A percentile compares a stretch with the other conserved stretches of the same genome.
Conservation (phyloP, 2,113 vertebrate genomes). For the Myrmophylax atrothorax region DNA sequence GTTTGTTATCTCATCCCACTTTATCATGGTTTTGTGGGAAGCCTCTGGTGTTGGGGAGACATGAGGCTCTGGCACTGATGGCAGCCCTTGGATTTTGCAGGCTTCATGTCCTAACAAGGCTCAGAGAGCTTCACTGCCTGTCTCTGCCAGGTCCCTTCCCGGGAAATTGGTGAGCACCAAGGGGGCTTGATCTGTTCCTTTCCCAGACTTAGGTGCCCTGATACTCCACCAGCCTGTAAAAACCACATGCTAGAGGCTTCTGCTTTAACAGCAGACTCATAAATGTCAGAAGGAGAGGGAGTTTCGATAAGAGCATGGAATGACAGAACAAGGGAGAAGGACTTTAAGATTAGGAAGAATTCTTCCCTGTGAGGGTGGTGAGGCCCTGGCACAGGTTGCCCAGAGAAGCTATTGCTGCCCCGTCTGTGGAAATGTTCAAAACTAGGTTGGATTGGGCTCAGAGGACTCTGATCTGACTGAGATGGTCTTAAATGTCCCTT, state of each 20-base stretch:
- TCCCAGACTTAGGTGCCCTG: not conserved
- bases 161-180: not conserved
- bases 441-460: not conserved
- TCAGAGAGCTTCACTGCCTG: not conserved
- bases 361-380: rapidly evolving
- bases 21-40: not conserved
- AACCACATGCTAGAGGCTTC: rapidly evolving
- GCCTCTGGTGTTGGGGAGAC: rapidly evolving
- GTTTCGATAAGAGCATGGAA: not conserved
- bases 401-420: not conserved
- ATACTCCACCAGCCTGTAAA: not conserved
- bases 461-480: not conserved
- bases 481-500: not conserved
- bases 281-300: not conserved
- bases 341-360: not conserved
- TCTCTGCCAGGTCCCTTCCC: not conserved
- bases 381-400: not conserved
- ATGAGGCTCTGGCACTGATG: rapidly evolving
- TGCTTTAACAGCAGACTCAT: not conserved
- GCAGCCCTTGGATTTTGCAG: not conserved
- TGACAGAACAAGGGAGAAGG: not conserved
- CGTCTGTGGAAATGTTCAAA: not conserved
- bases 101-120: rapidly evolving
- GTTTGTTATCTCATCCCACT: rapidly evolving
- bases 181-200: not conserved